phyloP scores from a whole-genome alignment of 2,113 vertebrate genomes.

The Narcine bancroftii region DNA sequence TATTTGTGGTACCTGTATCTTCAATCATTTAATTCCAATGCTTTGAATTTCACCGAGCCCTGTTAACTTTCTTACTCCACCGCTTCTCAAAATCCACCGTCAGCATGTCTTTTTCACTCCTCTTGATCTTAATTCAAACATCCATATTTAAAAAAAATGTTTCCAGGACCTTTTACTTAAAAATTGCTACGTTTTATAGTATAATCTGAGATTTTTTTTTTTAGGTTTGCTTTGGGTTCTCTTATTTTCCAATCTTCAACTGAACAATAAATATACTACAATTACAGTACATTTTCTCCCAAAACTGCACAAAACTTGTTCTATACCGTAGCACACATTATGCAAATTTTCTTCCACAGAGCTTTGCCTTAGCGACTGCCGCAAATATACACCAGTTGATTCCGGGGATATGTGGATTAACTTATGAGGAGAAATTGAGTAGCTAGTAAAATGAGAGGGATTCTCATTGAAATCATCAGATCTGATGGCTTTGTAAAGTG shows the following conservation, averaged over 20 bases:
- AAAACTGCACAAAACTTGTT: background rate
- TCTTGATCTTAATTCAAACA: background rate
- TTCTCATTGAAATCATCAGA: too few species aligned
- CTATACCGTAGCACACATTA: background rate
- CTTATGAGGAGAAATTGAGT: too few species aligned
- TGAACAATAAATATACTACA: background rate
- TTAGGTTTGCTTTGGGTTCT: background rate
- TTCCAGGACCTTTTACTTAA: background rate
- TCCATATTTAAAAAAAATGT: background rate
- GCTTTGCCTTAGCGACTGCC: too few species aligned
- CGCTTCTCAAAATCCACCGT: background rate
- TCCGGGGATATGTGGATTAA: too few species aligned
- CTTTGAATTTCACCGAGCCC: background rate
- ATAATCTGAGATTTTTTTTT: background rate
- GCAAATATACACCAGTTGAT: too few species aligned
- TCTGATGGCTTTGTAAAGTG: too few species aligned
- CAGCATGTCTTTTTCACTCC: background rate
- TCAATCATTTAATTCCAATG: background rate
- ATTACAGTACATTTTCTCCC: background rate
- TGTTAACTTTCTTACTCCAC: too few species aligned
- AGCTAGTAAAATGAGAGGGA: too few species aligned
- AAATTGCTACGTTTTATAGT: background rate
- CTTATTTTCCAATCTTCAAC: background rate
- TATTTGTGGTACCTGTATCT: background rate
- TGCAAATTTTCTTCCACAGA: background rate